phyloP scores from a whole-genome alignment of 2,113 vertebrate species.

The Acanthochromis polyacanthus region DNA sequence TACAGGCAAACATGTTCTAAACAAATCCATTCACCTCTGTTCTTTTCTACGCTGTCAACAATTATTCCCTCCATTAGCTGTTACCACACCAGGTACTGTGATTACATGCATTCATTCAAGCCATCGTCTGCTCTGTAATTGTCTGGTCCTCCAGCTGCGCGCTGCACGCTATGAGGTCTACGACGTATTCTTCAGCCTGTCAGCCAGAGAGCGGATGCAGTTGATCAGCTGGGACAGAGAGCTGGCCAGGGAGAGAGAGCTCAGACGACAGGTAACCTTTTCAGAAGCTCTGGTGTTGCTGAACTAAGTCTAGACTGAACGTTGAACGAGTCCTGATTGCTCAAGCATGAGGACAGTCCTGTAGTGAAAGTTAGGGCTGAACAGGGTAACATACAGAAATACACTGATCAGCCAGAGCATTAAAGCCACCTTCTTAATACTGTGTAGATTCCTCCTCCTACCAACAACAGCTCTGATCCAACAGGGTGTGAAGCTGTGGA shows the following conservation, averaged over 20 bases:
- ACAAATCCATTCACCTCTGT: constrained; percentile 22
- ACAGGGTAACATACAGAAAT: no score
- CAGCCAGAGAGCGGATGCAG: constrained; percentile 79
- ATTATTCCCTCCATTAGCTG: constrained; percentile 39
- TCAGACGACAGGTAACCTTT: constrained; percentile 70
- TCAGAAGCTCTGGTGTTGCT: no score
- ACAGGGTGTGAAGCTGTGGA: no score
- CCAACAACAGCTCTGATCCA: no score
- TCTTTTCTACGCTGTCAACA: constrained; percentile 10
- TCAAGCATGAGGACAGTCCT: no score
- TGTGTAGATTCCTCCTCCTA: no score
- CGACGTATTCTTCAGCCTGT: constrained; percentile 80
- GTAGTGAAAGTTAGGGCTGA: no score
- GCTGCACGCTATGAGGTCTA: constrained; percentile 79
- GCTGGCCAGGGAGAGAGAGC: constrained; percentile 65
- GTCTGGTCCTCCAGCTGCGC: constrained; percentile 72
- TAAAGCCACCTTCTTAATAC: no score
- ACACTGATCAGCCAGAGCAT: no score
- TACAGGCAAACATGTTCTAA: constrained; percentile 33
- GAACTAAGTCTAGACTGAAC: no score
- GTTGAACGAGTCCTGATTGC: no score
- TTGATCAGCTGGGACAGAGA: constrained; percentile 82
- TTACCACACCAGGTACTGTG: constrained; percentile 38
- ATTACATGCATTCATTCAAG: constrained; percentile 33
- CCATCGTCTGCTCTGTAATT: constrained; percentile 34